phyloP scores from a whole-genome alignment of 2,113 vertebrate species.

The Pseudonaja textilis region DNA sequence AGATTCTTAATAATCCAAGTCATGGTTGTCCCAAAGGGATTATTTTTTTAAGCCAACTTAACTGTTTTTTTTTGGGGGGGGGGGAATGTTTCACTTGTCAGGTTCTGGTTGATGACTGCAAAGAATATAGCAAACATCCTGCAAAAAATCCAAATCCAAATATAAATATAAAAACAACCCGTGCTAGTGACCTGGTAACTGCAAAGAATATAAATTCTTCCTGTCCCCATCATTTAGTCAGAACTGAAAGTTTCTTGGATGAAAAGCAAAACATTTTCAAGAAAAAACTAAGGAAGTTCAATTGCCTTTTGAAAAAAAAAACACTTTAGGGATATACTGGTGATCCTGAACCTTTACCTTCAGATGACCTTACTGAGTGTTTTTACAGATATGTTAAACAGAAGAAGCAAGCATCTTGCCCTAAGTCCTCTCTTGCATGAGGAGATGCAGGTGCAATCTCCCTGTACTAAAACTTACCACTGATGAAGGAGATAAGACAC shows the following conservation, averaged over 20 bases:
- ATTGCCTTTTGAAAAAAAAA: neutral
- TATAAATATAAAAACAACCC: neutral
- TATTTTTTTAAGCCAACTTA: neutral
- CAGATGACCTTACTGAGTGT: neutral
- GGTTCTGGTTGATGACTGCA: too few species aligned
- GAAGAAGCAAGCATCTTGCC: neutral
- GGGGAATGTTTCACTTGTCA: neutral
- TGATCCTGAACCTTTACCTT: neutral
- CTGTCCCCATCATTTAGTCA: neutral
- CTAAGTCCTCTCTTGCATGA: neutral
- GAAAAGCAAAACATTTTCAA: neutral
- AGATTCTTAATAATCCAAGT: neutral
- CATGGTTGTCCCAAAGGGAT: neutral
- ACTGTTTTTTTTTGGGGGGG: neutral
- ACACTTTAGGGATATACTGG: neutral
- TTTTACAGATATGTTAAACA: neutral
- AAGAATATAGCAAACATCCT: too few species aligned
- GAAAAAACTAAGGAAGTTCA: neutral
- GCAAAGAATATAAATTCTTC: neutral
- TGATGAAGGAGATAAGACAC: neutral
- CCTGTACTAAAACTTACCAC: neutral
- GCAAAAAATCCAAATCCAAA: neutral
- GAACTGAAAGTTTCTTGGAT: neutral
- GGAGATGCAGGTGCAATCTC: neutral
- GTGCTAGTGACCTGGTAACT: neutral